Percentiles rank a stretch among this genome's conserved stretches.
These are phyloP conservation scores for Ischnus inquisitorius DNA, from an alignment of 2,888 invertebrate species.

Conservation along the genomic window DNA sequence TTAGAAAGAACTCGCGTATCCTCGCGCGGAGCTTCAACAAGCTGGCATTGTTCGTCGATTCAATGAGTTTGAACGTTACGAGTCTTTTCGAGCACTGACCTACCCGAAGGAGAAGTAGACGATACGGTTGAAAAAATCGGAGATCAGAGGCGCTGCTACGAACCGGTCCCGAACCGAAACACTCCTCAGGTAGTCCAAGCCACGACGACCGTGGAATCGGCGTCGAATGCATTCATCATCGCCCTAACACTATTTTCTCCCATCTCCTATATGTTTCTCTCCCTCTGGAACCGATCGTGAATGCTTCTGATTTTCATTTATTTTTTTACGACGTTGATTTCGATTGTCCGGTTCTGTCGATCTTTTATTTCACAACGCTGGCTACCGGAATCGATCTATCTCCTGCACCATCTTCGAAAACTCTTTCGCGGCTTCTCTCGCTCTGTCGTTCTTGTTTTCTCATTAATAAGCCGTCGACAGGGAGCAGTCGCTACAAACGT, in stretches of 20 bases:
- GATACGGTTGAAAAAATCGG: not conserved
- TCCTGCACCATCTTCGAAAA: slow-evolving; percentile 25
- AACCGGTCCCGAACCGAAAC: slow-evolving; percentile 78
- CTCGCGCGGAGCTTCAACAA: slow-evolving; percentile 3
- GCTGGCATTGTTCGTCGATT: slow-evolving; percentile 45
- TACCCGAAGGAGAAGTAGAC: slow-evolving; percentile 71
- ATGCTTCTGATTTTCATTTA: slow-evolving; percentile 9
- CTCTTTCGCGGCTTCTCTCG: slow-evolving; percentile 1
- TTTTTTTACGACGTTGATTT: slow-evolving; percentile 18
- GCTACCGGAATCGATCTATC: slow-evolving; percentile 57
- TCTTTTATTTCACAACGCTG: slow-evolving; percentile 11
- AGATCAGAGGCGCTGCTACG: slow-evolving; percentile 61
- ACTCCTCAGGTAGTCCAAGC: slow-evolving; percentile 50
- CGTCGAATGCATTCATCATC: slow-evolving; percentile 39
- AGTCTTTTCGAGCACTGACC: slow-evolving; percentile 76
- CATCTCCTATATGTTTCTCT: not conserved
- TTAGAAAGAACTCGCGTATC: not conserved
- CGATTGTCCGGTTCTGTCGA: slow-evolving; percentile 37
- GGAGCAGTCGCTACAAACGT: slow-evolving; percentile 56
- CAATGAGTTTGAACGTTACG: slow-evolving; percentile 77
- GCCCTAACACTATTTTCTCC: not conserved
- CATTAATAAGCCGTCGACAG: slow-evolving; percentile 71
- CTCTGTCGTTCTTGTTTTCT: slow-evolving; percentile 45
- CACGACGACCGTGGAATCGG: slow-evolving; percentile 32
- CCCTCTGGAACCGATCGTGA: not conserved